phyloP scores from a whole-genome alignment of 2,888 invertebrate genomes.

The Troilus luridus region DNA sequence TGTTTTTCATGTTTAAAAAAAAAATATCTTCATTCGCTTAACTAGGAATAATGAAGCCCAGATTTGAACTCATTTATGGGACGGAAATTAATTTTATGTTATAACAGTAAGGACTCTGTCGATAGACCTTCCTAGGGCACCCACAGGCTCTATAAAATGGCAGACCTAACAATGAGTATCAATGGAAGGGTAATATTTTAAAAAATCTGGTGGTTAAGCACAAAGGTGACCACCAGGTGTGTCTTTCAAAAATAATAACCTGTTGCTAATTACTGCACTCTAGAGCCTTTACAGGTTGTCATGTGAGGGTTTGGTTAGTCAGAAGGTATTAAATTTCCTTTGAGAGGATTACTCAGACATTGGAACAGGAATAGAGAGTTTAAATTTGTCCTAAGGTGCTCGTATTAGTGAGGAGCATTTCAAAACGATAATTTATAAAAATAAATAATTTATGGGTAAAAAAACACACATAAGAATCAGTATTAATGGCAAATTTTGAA shows the following conservation, averaged over 20 bases:
- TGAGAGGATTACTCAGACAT: neutral
- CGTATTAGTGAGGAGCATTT: neutral
- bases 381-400: slow-evolving; percentile 8
- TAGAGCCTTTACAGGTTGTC: neutral
- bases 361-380: slow-evolving; percentile 3
- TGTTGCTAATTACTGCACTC: too few relatives aligned
- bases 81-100: neutral
- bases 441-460: too few relatives aligned
- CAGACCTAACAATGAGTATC: neutral
- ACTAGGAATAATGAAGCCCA: neutral
- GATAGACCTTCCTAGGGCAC: neutral
- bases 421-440: neutral
- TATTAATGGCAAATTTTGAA: neutral
- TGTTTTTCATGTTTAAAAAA: neutral
- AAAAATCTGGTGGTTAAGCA: neutral
- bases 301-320: neutral
- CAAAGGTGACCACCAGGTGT: neutral
- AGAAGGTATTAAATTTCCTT: slow-evolving; percentile 5
- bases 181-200: neutral
- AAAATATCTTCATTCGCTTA: neutral
- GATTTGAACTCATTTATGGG: neutral
- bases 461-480: neutral
- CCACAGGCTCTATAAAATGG: neutral
- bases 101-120: too few relatives aligned
- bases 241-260: neutral